Percentiles rank a stretch among this genome's conserved stretches.
Conservation (phyloP, 1,140 invertebrate genomes). For the Diorhabda elongata region DNA sequence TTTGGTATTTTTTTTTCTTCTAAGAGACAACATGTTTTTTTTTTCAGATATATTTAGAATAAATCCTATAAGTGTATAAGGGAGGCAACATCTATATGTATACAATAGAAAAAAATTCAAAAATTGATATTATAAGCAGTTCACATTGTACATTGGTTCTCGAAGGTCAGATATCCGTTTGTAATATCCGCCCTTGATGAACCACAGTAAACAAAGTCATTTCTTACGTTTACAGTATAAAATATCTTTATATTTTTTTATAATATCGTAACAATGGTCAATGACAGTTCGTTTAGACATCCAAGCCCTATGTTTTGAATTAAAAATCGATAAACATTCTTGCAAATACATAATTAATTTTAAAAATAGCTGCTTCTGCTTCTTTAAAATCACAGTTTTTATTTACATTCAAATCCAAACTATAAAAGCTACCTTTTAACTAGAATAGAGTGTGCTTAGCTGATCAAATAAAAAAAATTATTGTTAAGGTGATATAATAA, state of each 20-base stretch:
- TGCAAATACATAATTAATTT: not conserved
- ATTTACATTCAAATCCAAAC: constrained; percentile 11
- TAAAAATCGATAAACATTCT: not conserved
- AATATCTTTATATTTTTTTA: constrained; percentile 9
- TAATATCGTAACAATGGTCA: constrained; percentile 14
- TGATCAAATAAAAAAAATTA: no score
- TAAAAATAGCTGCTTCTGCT: constrained; percentile 5
- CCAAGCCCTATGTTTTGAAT: not conserved
- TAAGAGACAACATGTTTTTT: constrained; percentile 16
- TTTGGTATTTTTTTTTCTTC: constrained; percentile 9
- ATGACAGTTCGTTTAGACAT: constrained; percentile 5
- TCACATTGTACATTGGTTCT: constrained; percentile 7
- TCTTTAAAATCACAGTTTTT: constrained; percentile 19
- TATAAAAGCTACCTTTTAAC: not conserved
- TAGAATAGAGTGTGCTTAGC: no score
- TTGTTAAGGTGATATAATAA: no score
- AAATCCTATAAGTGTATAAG: constrained; percentile 20
- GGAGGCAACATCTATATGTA: constrained; percentile 35
- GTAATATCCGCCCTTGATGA: not conserved
- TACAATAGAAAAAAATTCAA: constrained; percentile 20
- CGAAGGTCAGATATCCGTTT: not conserved
- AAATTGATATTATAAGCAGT: constrained; percentile 7
- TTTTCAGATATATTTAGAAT: constrained; percentile 26
- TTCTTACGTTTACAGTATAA: constrained; percentile 9
- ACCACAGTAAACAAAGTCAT: not conserved